Evolutionary conservation across 2,113 vertebrate genomes (phyloP), one percentile per base, ranked within the genome.

Genomic region (Malurus melanocephalus): DNA sequence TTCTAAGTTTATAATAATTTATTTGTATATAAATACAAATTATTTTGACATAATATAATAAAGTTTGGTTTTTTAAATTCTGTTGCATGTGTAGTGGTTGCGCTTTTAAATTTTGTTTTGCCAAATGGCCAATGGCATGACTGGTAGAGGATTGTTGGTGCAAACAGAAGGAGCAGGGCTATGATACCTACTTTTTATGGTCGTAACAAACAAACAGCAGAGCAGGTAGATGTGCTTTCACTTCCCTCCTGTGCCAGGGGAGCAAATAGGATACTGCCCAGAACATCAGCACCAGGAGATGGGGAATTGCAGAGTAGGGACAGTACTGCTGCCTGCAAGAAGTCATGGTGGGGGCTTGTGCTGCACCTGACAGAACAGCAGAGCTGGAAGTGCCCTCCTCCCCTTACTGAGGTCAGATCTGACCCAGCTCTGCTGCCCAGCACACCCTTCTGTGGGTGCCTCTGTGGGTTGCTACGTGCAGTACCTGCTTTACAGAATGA

Each of bases 21-120:
- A 16, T 78, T 86, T 87, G 43, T 91, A 62, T 43, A 53, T 46
- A 75, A 92, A 68, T 90, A n/a, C 40, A 92, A 88, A 75, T 53
- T 55, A 69, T 85, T 94, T 94, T 90, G 74, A 81, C 45, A 67
- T n/a, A 59, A 32, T 35, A 86, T 69, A 94, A 88, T 60, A n/a
- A 85, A 88, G 35, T 56, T 80, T 40, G 33, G 0, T 33, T 89
- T 93, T 78, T 61, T 52, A 42, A 91, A 75, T 17, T 65, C 22
- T 40, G 3, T 52, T 80, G 45, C 33, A 51, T 23, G 13, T 86
- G 45, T 65, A 32, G 9, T 89, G 84, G 32, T 92, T 90, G 24
- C 9, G 6, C 21, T 61, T 75, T 55, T 61, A 27, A 32, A 48
- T 32, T 61, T 59, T 57, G n/a, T 68, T 87, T 85, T 74, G 62